These are phyloP conservation scores for Lampris incognitus DNA, from an alignment of 2,113 vertebrate genomes.

Conservation along the genomic window DNA sequence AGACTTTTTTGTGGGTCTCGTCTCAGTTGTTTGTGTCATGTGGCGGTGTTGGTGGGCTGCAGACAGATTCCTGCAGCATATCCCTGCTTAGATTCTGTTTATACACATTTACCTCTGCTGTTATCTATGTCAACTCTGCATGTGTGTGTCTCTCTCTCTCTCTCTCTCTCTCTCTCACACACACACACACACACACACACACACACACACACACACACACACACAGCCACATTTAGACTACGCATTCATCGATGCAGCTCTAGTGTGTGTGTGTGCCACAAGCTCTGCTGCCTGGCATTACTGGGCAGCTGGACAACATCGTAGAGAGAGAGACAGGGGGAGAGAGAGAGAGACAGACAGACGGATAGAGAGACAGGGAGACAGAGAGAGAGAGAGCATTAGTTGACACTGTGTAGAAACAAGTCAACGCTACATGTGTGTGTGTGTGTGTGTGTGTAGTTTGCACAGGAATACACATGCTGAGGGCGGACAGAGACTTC, in stretches of 20 bases:
- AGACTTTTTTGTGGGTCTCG: no score
- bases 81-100: conserved; percentile 47
- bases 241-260: not conserved
- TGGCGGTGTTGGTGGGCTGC: no score
- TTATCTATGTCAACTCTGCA: not conserved
- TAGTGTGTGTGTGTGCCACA: conserved; percentile 10
- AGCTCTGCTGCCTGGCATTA: conserved; percentile 26
- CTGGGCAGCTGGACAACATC: conserved; percentile 52
- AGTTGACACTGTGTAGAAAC: conserved; percentile 26
- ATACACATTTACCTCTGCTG: conserved; percentile 43
- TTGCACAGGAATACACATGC: not conserved
- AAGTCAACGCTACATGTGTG: not conserved
- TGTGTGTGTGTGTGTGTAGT: no score
- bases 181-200: conserved; percentile 11
- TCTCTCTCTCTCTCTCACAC: not conserved
- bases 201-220: conserved; percentile 5
- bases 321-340: conserved; percentile 26
- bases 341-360: conserved; percentile 9
- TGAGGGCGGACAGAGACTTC: not conserved
- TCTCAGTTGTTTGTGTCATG: no score
- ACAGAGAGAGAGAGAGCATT: not conserved
- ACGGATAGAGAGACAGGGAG: not conserved
- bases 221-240: not conserved
- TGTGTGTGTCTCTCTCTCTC: no score
- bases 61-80: no score